A percentile compares a stretch with the other conserved stretches of the same genome.
These are phyloP conservation scores for Morpho deidamia DNA, from an alignment of 2,888 invertebrate genomes.

Conservation along the genomic window DNA sequence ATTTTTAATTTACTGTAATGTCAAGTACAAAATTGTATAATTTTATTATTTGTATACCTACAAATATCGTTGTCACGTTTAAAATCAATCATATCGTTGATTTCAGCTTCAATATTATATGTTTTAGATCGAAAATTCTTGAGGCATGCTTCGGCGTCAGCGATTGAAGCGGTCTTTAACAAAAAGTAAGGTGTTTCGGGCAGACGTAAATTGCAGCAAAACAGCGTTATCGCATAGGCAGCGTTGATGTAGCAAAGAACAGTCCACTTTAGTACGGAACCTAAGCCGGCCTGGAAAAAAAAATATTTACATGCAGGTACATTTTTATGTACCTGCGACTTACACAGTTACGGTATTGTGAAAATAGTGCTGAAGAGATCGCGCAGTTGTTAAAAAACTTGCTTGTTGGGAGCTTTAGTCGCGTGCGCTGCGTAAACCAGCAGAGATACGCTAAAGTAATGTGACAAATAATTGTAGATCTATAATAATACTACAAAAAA, in stretches of 20 bases:
- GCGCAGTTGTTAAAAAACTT: too few relatives aligned
- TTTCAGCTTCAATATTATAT: conserved; percentile 39
- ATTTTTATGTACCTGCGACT: too few relatives aligned
- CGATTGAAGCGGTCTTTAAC: conserved; percentile 32
- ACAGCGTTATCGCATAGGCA: conserved; percentile 27
- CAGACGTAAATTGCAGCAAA: conserved; percentile 33
- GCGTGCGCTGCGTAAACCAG: too few relatives aligned
- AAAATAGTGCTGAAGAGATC: too few relatives aligned
- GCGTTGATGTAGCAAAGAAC: conserved; percentile 34
- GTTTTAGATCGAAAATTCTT: conserved; percentile 36
- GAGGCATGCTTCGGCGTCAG: conserved; percentile 30
- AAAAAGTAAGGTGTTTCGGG: conserved; percentile 53
- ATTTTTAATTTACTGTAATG: background rate
- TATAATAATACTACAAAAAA: too few relatives aligned
- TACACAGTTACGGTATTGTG: too few relatives aligned
- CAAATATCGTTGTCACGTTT: conserved; percentile 46
- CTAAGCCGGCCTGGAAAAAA: conserved; percentile 41
- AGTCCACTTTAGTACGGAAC: conserved; percentile 38
- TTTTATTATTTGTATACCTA: conserved; percentile 31
- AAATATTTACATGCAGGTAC: too few relatives aligned
- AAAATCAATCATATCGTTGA: conserved; percentile 43
- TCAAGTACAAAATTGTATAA: background rate
- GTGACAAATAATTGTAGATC: too few relatives aligned
- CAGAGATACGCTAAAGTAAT: too few relatives aligned
- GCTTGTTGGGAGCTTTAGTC: too few relatives aligned